Percentiles rank a stretch among this genome's conserved stretches.
Evolutionary conservation across 2,113 vertebrate species (phyloP).

Genomic region (Strigops habroptila): DNA sequence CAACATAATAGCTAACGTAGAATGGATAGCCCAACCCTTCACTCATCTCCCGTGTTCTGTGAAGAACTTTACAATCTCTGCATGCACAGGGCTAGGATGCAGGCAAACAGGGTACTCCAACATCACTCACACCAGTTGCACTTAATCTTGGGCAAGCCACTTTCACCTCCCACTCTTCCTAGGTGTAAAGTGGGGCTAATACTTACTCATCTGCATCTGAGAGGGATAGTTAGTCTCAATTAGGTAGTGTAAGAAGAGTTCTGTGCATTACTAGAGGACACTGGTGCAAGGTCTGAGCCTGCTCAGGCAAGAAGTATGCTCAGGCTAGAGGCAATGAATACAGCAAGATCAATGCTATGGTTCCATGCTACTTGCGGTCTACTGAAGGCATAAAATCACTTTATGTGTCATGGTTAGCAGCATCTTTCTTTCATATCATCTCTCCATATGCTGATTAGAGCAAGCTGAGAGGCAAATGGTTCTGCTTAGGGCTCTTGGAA

Average conservation of each 20-base stretch:
- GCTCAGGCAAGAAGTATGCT: neutral
- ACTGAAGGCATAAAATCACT: neutral
- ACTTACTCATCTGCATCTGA: neutral
- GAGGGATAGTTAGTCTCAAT: neutral
- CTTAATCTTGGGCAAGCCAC: neutral
- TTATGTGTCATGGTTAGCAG: neutral
- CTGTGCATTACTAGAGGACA: neutral
- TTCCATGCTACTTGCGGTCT: neutral
- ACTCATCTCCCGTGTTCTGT: neutral
- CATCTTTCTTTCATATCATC: neutral
- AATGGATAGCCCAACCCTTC: neutral
- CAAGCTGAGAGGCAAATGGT: neutral
- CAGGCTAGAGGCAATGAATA: neutral
- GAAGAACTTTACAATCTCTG: neutral
- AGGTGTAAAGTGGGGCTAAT: neutral
- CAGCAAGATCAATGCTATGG: neutral
- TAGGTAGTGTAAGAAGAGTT: neutral
- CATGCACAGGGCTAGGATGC: accelerated
- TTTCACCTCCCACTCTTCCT: conserved; percentile 18
- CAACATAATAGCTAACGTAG: neutral
- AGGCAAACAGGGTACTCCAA: neutral
- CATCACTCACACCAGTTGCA: neutral
- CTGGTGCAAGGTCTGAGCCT: neutral
- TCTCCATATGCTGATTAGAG: neutral
- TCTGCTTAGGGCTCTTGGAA: neutral